These are phyloP conservation scores for Phortica okadai DNA, from an alignment of 2,888 invertebrate species.

Conservation along the genomic window DNA sequence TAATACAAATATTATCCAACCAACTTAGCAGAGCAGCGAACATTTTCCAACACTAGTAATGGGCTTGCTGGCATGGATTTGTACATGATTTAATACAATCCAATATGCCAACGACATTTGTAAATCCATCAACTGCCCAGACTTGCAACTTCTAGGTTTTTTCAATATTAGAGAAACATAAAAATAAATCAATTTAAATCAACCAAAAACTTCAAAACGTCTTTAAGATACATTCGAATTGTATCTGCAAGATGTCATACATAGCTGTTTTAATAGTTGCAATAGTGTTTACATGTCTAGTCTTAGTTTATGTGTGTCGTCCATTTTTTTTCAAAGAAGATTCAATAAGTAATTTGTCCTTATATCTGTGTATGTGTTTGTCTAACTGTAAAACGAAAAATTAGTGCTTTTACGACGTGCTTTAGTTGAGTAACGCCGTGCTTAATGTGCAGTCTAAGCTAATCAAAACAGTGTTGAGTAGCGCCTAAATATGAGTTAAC, in stretches of 20 bases:
- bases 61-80: conserved; percentile 23
- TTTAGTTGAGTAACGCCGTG: conserved; percentile 26
- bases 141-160: conserved; percentile 75
- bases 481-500: not conserved
- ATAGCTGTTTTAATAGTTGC: conserved; percentile 11
- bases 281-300: conserved; percentile 2
- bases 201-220: conserved; percentile 41
- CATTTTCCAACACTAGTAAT: not conserved
- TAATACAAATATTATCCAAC: not conserved
- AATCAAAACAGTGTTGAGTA: conserved; percentile 7
- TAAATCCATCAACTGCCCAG: conserved; percentile 77
- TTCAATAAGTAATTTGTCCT: conserved; percentile 47
- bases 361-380: conserved; percentile 24
- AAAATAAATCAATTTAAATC: conserved; percentile 29
- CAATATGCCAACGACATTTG: conserved; percentile 55
- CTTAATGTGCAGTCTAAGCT: conserved; percentile 32
- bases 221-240: conserved; percentile 58
- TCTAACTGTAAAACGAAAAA: not conserved
- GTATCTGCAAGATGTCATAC: conserved; percentile 54
- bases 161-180: conserved; percentile 49
- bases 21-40: not conserved
- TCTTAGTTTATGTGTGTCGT: not conserved
- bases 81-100: not conserved
- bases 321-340: conserved; percentile 17
- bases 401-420: not conserved